A percentile compares a stretch with the other conserved stretches of the same genome.
phyloP scores from a whole-genome alignment of 2,797 vertebrate genomes.

The Pangasius macronema region DNA sequence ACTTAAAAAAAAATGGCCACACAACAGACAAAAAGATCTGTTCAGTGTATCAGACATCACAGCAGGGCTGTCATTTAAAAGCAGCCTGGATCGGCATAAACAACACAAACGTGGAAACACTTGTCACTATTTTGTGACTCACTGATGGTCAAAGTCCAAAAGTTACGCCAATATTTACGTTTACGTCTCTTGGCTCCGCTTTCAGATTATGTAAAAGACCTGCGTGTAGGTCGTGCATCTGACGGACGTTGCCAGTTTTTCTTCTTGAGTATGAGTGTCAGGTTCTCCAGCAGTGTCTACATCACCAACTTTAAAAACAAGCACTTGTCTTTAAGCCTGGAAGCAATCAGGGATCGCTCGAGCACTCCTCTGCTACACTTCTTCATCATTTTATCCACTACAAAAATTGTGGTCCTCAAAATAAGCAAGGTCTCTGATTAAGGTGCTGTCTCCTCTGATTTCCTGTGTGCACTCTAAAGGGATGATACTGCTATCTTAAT shows the following conservation, averaged over 20 bases:
- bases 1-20: background rate
- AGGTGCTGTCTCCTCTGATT: too few relatives aligned
- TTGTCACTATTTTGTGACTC: background rate
- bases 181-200: background rate
- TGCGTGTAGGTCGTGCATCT: background rate
- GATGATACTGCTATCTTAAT: too few relatives aligned
- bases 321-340: background rate
- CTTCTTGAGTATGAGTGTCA: background rate
- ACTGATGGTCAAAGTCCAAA: background rate
- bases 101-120: background rate
- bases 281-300: background rate
- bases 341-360: background rate
- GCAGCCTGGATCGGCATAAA: background rate
- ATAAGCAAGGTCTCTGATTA: too few relatives aligned
- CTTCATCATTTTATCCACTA: too few relatives aligned
- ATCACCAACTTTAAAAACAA: background rate
- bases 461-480: too few relatives aligned
- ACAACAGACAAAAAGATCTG: background rate
- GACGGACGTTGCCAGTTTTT: background rate
- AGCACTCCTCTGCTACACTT: background rate
- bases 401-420: too few relatives aligned
- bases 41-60: background rate
- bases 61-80: background rate
- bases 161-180: background rate
- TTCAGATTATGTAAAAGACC: background rate